Base-by-base conservation (phyloP, 2,113 vertebrate species). In the Salvelinus fontinalis region DNA sequence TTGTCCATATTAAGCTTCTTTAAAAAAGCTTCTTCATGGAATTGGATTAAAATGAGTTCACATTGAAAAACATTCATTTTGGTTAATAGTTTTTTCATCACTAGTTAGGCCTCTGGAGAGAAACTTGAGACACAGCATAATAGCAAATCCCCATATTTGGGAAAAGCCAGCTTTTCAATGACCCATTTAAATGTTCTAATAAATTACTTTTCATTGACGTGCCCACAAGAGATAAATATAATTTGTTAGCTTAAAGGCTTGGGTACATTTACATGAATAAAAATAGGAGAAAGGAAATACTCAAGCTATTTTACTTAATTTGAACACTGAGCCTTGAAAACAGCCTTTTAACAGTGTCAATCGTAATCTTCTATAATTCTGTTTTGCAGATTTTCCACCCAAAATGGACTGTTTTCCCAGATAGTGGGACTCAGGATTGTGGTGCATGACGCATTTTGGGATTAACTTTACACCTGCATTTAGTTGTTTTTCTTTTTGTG, bases 381-480 rank as follows among this genome's bases (percentile, higher is more conserved):
- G 57, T 72, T 77, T 34, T 67, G n/a, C n/a, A 16, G 20, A 71
- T 76, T 29, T 70, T 24, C 59, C 27, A 26, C 54, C 75, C 31
- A 70, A 79, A 81, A 64, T 79, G 49, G 14, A 39, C 75, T 65
- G 27, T 26, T 72, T 75, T 60, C 14, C 13, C 12, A 75, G 74
- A 71, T 65, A 54, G 12, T 44, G 34, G 76, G 27, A 79, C 75
- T 26, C 24, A 34, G 27, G 18, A 60, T 73, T 34, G 54, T 34
- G 24, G 27, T 31, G 8, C 71, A 18, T 34, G 27, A 57, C 48
- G 49, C 24, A 70, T 26, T 48, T 51, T 22, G 20, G 70, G 70
- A 72, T 72, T 62, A 62, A 73, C 65, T 27, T 67, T 67, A 29
- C 18, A n/a, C 6, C n/a, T 24, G 27, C 51, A 76, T 76, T 75